A percentile compares a stretch with the other conserved stretches of the same genome.
Evolutionary conservation across 2,888 invertebrate species (phyloP).

Genomic region (Rhamphomyia laevipes): DNA sequence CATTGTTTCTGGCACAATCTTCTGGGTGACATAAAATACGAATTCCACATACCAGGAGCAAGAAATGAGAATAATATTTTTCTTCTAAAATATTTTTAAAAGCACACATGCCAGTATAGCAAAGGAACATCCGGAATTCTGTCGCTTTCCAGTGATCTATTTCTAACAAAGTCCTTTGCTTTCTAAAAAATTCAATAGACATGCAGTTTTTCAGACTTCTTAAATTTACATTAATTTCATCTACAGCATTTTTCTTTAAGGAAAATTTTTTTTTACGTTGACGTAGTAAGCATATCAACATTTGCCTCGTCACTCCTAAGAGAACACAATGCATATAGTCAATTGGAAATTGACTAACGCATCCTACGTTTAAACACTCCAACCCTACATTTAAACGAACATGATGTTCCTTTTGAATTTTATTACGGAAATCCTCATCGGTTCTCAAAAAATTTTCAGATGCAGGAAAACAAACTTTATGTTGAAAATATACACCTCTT

Average conservation of each 20-base stretch:
- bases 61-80: background rate
- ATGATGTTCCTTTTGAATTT: too few relatives aligned
- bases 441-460: too few relatives aligned
- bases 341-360: too few relatives aligned
- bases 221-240: background rate
- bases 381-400: too few relatives aligned
- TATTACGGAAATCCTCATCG: too few relatives aligned
- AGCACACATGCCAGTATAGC: too few relatives aligned
- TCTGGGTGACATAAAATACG: background rate
- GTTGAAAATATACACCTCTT: too few relatives aligned
- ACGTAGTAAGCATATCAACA: too few relatives aligned
- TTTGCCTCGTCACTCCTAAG: too few relatives aligned
- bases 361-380: too few relatives aligned
- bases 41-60: background rate
- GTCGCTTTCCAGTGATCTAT: constrained; percentile 1
- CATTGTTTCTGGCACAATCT: background rate
- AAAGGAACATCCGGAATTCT: background rate
- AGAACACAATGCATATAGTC: too few relatives aligned
- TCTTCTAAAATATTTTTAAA: background rate
- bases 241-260: background rate
- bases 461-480: too few relatives aligned
- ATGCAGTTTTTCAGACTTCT: background rate
- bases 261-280: background rate
- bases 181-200: background rate
- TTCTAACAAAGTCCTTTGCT: background rate